A percentile compares a stretch with the other conserved stretches of the same genome.
These are phyloP conservation scores for Spondyliosoma cantharus DNA, from an alignment of 2,797 vertebrate genomes.

Conservation along the genomic window DNA sequence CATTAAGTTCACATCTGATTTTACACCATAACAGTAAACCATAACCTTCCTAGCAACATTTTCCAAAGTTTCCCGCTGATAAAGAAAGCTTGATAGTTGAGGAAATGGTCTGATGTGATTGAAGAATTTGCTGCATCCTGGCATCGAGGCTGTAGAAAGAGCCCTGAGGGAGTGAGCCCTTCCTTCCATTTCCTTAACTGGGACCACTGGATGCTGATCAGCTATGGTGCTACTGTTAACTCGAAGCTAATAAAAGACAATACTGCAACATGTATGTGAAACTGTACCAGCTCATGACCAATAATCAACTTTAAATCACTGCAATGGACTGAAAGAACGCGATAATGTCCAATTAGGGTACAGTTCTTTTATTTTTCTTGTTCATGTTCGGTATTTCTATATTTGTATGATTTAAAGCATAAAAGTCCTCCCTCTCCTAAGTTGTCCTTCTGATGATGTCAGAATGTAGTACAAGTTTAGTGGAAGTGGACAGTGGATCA, in stretches of 20 bases:
- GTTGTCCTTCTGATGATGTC: neutral
- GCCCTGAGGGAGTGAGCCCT: conserved; percentile 24
- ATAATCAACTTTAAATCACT: neutral
- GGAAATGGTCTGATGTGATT: conserved; percentile 70
- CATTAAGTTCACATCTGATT: neutral
- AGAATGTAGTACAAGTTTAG: neutral
- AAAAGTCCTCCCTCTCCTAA: neutral
- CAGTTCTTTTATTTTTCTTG: neutral
- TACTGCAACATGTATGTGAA: neutral
- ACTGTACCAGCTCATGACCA: neutral
- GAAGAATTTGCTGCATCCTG: conserved; percentile 64
- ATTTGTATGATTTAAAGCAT: conserved; percentile 11
- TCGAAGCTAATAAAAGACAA: neutral
- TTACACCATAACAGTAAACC: neutral
- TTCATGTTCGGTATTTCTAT: neutral
- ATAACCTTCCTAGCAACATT: conserved; percentile 3
- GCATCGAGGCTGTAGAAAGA: conserved; percentile 32
- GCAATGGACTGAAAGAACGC: neutral
- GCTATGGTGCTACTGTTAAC: conserved; percentile 29
- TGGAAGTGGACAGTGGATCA: neutral
- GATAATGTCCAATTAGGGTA: neutral
- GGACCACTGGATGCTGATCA: conserved; percentile 34
- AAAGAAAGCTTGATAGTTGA: conserved; percentile 46
- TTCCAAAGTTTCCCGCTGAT: conserved; percentile 27
- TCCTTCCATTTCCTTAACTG: conserved; percentile 58